Conservation (phyloP, 2,113 vertebrate genomes). For the Lepidothrix coronata region DNA sequence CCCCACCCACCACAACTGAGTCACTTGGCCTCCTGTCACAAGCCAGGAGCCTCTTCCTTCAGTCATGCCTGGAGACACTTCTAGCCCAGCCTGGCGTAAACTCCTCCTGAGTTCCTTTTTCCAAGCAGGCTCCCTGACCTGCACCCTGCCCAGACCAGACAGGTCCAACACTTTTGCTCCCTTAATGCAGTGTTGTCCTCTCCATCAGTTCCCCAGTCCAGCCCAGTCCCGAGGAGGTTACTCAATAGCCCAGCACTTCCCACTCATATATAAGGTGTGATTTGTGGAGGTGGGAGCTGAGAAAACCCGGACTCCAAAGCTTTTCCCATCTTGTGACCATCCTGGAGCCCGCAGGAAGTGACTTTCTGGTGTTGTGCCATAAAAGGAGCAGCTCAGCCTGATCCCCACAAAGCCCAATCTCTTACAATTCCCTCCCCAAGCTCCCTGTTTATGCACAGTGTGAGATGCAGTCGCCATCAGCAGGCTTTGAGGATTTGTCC, state of each 20-base stretch:
- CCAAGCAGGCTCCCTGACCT: neutral
- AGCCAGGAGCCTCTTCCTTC: neutral
- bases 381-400: neutral
- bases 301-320: neutral
- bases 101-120: neutral
- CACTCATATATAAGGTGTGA: neutral
- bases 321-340: neutral
- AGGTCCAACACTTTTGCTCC: neutral
- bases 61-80: neutral
- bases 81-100: neutral
- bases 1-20: conserved; percentile 30
- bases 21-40: conserved; percentile 24
- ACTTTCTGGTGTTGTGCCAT: neutral
- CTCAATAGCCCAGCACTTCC: neutral
- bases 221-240: neutral
- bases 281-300: neutral
- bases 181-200: neutral
- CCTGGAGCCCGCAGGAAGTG: neutral
- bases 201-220: neutral
- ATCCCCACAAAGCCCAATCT: neutral
- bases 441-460: neutral
- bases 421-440: neutral
- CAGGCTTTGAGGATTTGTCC: neutral
- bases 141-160: neutral
- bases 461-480: neutral